Evolutionary conservation across 2,797 vertebrate genomes (phyloP).

Genomic region (Limnodromus scolopaceus): DNA sequence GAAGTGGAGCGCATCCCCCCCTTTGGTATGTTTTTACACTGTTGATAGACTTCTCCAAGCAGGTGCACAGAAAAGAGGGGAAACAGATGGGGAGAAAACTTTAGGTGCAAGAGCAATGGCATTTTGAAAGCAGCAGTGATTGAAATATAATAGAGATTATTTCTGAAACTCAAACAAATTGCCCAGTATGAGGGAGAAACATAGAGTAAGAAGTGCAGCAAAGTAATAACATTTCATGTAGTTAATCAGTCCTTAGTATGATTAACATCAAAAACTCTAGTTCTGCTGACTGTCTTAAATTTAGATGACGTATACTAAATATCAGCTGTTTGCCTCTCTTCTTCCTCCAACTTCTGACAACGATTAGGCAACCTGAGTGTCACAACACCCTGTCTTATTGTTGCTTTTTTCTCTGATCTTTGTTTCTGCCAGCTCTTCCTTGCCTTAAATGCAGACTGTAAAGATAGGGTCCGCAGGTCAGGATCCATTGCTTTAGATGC

Average conservation of each 20-base stretch:
- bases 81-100: neutral
- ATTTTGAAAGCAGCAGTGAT: neutral
- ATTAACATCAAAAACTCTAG: neutral
- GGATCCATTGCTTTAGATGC: neutral
- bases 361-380: neutral
- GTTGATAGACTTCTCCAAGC: neutral
- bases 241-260: neutral
- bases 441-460: neutral
- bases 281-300: neutral
- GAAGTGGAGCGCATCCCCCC: constrained; percentile 73
- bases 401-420: neutral
- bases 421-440: neutral
- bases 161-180: neutral
- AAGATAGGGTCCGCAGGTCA: neutral
- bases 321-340: neutral
- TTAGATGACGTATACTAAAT: neutral
- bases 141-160: neutral
- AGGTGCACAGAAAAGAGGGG: neutral
- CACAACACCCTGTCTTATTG: neutral
- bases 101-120: neutral
- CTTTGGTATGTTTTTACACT: constrained; percentile 83
- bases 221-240: neutral
- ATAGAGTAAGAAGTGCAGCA: neutral
- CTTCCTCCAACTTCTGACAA: neutral
- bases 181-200: neutral